phyloP scores from a whole-genome alignment of 2,113 vertebrate genomes.

The Dendrocopos noguchii region DNA sequence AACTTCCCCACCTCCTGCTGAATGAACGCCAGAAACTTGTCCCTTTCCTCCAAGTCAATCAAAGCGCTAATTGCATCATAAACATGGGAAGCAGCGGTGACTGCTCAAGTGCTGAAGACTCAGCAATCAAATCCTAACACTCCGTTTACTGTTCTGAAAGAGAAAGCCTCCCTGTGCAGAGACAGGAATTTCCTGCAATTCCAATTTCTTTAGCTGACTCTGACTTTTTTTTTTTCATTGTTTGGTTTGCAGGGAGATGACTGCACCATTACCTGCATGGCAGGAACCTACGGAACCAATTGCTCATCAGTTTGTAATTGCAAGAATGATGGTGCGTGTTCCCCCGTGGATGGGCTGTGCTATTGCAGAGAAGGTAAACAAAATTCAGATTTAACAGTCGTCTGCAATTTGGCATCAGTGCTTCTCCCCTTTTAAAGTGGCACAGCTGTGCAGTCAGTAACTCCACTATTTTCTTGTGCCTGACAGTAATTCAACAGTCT shows the following conservation, averaged over 20 bases:
- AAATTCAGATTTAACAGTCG: not conserved
- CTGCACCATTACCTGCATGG: slow-evolving; percentile 84
- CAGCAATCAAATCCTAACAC: slow-evolving; percentile 45
- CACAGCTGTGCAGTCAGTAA: not conserved
- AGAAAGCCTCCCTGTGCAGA: slow-evolving; percentile 10
- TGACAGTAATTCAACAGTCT: not conserved
- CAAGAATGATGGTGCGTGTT: slow-evolving; percentile 87
- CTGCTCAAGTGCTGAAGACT: slow-evolving; percentile 42
- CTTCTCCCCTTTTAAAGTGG: not conserved
- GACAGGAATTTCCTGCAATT: slow-evolving; percentile 33
- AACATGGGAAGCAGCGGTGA: slow-evolving; percentile 44
- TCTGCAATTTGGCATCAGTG: not conserved
- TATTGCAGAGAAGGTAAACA: slow-evolving; percentile 91
- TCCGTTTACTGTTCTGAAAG: not conserved
- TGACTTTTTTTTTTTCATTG: not conserved
- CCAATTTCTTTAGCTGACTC: not conserved
- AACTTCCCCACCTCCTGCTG: slow-evolving; percentile 67
- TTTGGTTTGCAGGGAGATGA: slow-evolving; percentile 84
- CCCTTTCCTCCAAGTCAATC: slow-evolving; percentile 68
- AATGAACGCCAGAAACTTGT: slow-evolving; percentile 53
- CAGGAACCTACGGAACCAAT: slow-evolving; percentile 88
- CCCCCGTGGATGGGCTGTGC: slow-evolving; percentile 90
- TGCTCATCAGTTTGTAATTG: slow-evolving; percentile 92
- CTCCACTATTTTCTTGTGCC: not conserved
- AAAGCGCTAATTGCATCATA: slow-evolving; percentile 58